Base-by-base conservation (phyloP, 1,140 invertebrate genomes). In the Cryptotermes secundus region DNA sequence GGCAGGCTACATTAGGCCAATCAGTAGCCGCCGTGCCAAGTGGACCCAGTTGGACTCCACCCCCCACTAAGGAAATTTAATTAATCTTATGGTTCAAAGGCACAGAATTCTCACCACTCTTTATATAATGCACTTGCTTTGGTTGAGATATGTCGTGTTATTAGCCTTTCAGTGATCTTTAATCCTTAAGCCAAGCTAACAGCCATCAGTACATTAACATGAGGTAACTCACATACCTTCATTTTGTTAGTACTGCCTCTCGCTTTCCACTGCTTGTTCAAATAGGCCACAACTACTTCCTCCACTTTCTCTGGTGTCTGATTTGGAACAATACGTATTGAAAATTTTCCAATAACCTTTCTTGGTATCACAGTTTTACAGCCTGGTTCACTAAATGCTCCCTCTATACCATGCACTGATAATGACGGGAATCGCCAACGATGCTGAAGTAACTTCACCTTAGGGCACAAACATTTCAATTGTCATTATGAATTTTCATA, bases 331-430 rank as follows among this genome's bases (percentile, higher is more conserved):
- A 98, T 93, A 86, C 98, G 93, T 86, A 99, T 95, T 0, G 97
- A 99, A 89, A 99, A 99, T 90, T 99, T 99, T 45, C 98, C 98
- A 87, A 94, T 95, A 0, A 99, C 98, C 90, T 98, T 98, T 65
- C 94, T 91, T 2, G 98, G 98, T 87, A 99, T 99, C 0, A 99
- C 98, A 85, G 98, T 99, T 89, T 99, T 99, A 42, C 94, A 93
- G 80, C 98, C 98, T 31, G 95, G 91, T 86, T 97, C 97, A 89
- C 94, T 95, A 87, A 99, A 99, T 24, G 98, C 98, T 82, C 98
- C 97, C 92, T 95, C 93, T 88, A 99, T 97, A 81, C 97, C 97
- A 90, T 99, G 98, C 34, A 99, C 90, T 3, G 97, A 99, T 0
- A 99, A 90, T 84, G 94, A 95, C 34, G 97, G 97, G 88, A 95